Percentiles rank a stretch among this genome's conserved stretches.
phyloP scores from a whole-genome alignment of 2,113 vertebrate species.

The Baryphthengus martii region DNA sequence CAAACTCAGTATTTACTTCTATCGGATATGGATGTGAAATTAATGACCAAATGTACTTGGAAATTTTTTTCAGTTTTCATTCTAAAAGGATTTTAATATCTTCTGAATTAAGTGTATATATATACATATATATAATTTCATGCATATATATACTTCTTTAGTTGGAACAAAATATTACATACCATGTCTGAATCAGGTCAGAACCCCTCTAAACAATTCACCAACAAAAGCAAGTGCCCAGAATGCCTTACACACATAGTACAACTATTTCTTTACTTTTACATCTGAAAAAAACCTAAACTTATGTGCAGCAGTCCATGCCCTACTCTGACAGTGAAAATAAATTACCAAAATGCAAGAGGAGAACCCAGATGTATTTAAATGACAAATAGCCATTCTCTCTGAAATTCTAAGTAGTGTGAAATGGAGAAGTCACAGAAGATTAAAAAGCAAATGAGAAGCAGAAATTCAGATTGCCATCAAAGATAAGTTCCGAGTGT shows the following conservation, averaged over 20 bases:
- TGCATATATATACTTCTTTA: neutral
- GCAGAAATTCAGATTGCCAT: neutral
- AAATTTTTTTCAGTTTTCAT: neutral
- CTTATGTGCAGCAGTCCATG: neutral
- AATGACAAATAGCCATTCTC: neutral
- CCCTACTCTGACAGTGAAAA: neutral
- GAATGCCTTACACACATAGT: neutral
- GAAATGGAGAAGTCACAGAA: constrained; percentile 30
- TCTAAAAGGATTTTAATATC: neutral
- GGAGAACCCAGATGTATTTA: neutral
- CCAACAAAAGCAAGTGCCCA: neutral
- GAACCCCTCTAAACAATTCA: neutral
- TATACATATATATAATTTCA: neutral
- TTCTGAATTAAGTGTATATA: neutral
- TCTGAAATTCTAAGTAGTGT: constrained; percentile 3
- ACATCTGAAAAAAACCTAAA: neutral
- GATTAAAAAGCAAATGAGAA: constrained; percentile 26
- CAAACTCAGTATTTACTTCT: neutral
- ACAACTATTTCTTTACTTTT: neutral
- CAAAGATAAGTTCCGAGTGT: neutral
- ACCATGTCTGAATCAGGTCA: neutral
- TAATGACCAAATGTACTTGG: neutral
- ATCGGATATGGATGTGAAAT: neutral
- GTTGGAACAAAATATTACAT: neutral
- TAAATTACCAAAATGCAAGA: neutral